phyloP scores from a whole-genome alignment of 53 echinoderm and acorn worm species.

The Henricia sp. region DNA sequence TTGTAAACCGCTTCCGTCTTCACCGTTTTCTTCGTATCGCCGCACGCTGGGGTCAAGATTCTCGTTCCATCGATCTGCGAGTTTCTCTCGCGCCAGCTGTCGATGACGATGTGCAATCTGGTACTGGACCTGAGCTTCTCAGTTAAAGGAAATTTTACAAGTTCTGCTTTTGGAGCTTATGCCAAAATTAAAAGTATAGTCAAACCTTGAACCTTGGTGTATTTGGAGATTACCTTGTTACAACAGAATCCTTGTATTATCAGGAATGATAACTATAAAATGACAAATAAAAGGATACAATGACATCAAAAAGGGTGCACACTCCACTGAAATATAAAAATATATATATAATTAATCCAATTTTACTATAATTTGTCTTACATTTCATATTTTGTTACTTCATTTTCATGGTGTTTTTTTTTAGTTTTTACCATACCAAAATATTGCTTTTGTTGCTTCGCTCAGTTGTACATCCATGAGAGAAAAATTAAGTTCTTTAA shows the following conservation, averaged over 20 bases:
- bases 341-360: not conserved
- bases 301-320: slow-evolving; percentile 45
- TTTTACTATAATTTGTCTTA: not conserved
- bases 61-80: slow-evolving; percentile 36
- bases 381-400: not conserved
- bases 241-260: too few species aligned
- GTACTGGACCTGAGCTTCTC: slow-evolving; percentile 5
- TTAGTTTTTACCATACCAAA: not conserved
- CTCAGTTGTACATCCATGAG: not conserved
- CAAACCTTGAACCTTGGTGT: not conserved
- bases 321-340: slow-evolving; percentile 36
- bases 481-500: not conserved
- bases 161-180: not conserved
- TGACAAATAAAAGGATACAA: slow-evolving; percentile 45
- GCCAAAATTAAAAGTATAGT: not conserved
- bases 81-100: slow-evolving; percentile 9
- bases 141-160: slow-evolving; percentile 5
- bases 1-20: not conserved
- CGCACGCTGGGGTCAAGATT: not conserved
- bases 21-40: slow-evolving; percentile 8
- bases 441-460: not conserved
- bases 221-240: too few species aligned
- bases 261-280: not conserved
- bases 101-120: slow-evolving; percentile 26
- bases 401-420: not conserved